phyloP scores from a whole-genome alignment of 2,797 vertebrate genomes.

The Pelodytes ibericus region DNA sequence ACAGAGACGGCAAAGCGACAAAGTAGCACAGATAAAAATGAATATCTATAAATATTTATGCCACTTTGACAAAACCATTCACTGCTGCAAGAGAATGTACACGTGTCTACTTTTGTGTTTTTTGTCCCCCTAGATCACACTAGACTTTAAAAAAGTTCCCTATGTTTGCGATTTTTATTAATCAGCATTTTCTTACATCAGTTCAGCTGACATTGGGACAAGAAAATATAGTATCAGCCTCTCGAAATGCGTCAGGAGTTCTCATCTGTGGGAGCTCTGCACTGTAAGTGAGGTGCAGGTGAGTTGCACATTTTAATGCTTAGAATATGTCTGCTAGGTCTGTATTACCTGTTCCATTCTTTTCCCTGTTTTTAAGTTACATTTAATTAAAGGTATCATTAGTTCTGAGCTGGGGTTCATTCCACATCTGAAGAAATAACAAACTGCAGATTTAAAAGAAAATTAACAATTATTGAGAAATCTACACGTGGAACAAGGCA shows the following conservation, averaged over 20 bases:
- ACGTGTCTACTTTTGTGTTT: neutral
- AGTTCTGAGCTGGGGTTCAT: slow-evolving; percentile 11
- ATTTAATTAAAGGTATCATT: slow-evolving; percentile 42
- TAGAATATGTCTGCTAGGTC: too few species aligned
- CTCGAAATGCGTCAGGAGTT: too few species aligned
- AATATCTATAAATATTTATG: slow-evolving; percentile 4
- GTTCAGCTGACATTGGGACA: too few species aligned
- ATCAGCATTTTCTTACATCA: too few species aligned
- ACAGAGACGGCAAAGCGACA: neutral
- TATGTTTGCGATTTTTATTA: too few species aligned
- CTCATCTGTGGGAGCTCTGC: too few species aligned
- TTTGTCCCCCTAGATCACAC: neutral
- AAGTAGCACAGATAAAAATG: neutral
- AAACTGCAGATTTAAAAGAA: slow-evolving; percentile 17
- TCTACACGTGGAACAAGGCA: neutral
- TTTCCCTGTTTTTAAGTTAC: neutral
- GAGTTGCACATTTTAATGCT: too few species aligned
- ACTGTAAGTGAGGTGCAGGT: too few species aligned
- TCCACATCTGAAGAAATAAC: slow-evolving; percentile 25
- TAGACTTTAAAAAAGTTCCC: too few species aligned
- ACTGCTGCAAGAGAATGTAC: neutral
- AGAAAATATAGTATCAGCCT: too few species aligned
- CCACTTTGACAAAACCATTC: neutral
- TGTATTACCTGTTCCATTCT: neutral
- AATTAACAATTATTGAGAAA: slow-evolving; percentile 20